phyloP scores from a whole-genome alignment of 2,113 vertebrate species.

The Anser brachyrhynchus region DNA sequence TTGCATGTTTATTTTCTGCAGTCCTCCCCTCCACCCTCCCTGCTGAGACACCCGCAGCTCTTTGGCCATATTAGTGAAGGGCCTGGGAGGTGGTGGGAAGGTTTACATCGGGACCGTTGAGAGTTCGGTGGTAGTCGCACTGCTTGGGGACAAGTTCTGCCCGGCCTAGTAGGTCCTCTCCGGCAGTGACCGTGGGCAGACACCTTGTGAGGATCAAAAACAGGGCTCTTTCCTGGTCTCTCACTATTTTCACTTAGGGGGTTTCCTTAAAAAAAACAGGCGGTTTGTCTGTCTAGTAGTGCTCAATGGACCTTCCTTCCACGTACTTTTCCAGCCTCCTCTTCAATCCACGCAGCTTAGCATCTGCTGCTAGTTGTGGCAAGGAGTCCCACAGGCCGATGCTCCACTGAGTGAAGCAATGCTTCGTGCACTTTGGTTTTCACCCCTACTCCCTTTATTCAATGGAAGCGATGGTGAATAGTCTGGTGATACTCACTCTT shows the following conservation, averaged over 20 bases:
- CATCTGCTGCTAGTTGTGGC: not conserved
- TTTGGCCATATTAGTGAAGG: rapidly evolving
- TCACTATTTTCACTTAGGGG: not conserved
- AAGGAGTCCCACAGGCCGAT: not conserved
- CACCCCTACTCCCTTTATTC: rapidly evolving
- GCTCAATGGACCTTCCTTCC: not conserved
- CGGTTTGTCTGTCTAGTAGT: not conserved
- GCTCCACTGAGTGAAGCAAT: rapidly evolving
- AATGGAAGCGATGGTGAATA: rapidly evolving
- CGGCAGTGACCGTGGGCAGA: rapidly evolving
- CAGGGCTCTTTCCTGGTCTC: rapidly evolving
- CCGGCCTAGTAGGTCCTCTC: not conserved
- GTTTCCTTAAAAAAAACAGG: not conserved
- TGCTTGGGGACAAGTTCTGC: not conserved
- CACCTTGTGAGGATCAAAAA: not conserved
- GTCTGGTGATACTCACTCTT: rapidly evolving
- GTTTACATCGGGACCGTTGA: not conserved
- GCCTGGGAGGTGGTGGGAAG: rapidly evolving
- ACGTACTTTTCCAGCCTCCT: not conserved
- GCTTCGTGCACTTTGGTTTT: rapidly evolving
- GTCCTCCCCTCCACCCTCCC: not conserved
- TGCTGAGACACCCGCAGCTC: not conserved
- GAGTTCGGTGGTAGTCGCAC: not conserved
- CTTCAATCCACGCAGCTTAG: rapidly evolving
- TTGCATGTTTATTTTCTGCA: not conserved